Evolutionary conservation across 2,797 vertebrate genomes (phyloP), one percentile per base, ranked within the genome.

Genomic region (Hypotaenidia okinawae): DNA sequence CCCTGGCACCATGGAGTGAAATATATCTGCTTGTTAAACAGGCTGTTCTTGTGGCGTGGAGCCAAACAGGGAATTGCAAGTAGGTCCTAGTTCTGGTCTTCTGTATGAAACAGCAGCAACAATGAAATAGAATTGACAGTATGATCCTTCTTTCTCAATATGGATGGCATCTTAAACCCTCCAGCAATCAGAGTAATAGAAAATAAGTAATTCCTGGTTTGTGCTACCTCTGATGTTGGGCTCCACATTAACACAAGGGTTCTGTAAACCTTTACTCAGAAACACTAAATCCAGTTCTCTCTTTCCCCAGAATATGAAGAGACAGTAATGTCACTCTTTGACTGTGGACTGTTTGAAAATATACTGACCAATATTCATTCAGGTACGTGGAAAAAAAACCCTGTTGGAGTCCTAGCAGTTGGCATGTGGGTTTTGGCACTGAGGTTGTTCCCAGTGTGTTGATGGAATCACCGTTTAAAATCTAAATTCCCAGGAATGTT

Each of bases 261-360:
- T 61, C 45, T 64, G 59, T 64, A 67, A 81, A 54, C 23, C 25
- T 82, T 66, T 45, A 23, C 39, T 49, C n/a, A 18, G 16, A n/a
- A 63, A 25, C 22, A 66, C 13, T 62, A 58, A 57, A 61, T 70
- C 24, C 30, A 12, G 33, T 89, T 25, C 1, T 76, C 70, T 94
- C 76, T 90, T 78, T 64, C 59, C 70, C 37, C 69, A 98, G 98
- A 98, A 54, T 98, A 98, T 91, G 97, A 98, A 95, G 96, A 98
- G 93, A 98, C 97, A 8, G 97, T 96, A 59, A 92, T 94, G 58
- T 96, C 96, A 49, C 96, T 98, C 74, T 98, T 98, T 77, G 97
- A 97, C 82, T 97, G 97, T 49, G 94, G 96, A 54, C 54, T 98
- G 64, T 98, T 98, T 95, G 96, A 97, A 97, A 98, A 98, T 27